A percentile compares a stretch with the other conserved stretches of the same genome.
Conservation (phyloP, 2,113 vertebrate species). For the Aegithalos caudatus region DNA sequence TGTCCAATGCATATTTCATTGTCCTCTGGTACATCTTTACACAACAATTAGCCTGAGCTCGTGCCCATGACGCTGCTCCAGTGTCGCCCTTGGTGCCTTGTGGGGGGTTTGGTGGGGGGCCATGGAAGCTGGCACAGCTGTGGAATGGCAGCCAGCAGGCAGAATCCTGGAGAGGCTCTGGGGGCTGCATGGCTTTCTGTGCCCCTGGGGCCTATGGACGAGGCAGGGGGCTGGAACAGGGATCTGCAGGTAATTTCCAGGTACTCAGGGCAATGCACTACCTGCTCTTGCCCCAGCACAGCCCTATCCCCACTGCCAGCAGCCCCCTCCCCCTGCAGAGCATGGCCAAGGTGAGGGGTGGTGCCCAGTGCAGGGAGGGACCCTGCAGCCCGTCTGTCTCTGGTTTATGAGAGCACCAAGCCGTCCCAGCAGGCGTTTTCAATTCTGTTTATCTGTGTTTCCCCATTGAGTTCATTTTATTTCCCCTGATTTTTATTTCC, state of each 20-base stretch:
- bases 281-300: not conserved
- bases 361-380: not conserved
- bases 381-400: not conserved
- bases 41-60: not conserved
- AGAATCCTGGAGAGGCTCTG: not conserved
- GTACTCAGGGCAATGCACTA: fast-evolving
- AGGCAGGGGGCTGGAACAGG: not conserved
- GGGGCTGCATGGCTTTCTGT: not conserved
- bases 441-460: conserved; percentile 36
- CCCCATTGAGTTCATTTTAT: conserved; percentile 47
- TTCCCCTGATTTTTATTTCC: conserved; percentile 58
- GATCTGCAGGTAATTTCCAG: fast-evolving
- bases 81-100: not conserved
- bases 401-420: conserved; percentile 37
- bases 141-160: not conserved
- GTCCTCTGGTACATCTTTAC: not conserved
- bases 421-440: conserved; percentile 42
- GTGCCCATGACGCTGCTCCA: fast-evolving
- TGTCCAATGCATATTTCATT: not conserved
- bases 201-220: fast-evolving
- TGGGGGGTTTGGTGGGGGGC: not conserved
- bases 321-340: not conserved
- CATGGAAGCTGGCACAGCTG: not conserved
- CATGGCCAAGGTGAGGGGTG: not conserved
- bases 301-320: fast-evolving